Evolutionary conservation across 2,113 vertebrate genomes (phyloP).

Genomic region (Chroicocephalus ridibundus): DNA sequence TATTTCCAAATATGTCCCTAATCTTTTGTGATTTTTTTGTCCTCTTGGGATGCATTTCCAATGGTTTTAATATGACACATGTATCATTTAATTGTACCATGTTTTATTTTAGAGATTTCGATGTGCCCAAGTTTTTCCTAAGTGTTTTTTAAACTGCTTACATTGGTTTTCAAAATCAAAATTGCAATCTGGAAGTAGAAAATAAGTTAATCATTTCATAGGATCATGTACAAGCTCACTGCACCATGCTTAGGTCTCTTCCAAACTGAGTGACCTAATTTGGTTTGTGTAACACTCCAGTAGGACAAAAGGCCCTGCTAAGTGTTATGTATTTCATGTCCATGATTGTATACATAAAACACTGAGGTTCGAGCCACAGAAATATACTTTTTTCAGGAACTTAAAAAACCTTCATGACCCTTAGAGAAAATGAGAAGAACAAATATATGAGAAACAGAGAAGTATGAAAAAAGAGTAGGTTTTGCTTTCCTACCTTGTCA

Average conservation of each 20-base stretch:
- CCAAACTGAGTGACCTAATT: not conserved
- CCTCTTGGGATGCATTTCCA: conserved; percentile 8
- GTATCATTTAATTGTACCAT: not conserved
- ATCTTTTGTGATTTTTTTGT: conserved; percentile 8
- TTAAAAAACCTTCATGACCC: not conserved
- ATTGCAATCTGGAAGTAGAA: not conserved
- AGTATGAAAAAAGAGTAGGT: fast-evolving
- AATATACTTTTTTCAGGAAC: not conserved
- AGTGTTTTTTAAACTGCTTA: not conserved
- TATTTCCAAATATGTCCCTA: conserved; percentile 15
- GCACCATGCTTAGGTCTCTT: not conserved
- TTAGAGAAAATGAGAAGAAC: not conserved
- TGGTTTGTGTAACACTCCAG: not conserved
- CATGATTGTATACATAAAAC: not conserved
- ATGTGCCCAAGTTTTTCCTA: not conserved
- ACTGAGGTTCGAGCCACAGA: not conserved
- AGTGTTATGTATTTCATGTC: not conserved
- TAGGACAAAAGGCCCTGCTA: not conserved
- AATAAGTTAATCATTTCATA: not conserved
- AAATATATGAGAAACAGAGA: not conserved
- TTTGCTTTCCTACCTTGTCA: not conserved
- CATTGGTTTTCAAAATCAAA: not conserved
- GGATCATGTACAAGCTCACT: fast-evolving
- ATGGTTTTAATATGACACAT: not conserved
- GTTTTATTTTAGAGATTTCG: not conserved